phyloP scores from a whole-genome alignment of 2,797 vertebrate species.

The Lemur catta region DNA sequence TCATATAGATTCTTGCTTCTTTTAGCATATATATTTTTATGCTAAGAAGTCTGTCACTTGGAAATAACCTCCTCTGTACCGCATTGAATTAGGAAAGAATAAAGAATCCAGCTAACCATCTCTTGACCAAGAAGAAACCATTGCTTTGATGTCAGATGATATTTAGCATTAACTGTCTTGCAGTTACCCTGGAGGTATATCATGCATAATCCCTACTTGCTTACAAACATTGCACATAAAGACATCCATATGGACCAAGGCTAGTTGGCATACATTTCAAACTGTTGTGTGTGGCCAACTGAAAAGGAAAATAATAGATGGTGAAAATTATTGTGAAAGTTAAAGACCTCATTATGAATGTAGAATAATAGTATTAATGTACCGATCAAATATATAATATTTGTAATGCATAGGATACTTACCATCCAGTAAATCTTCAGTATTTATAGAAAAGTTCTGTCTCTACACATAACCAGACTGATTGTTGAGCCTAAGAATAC shows the following conservation, averaged over 20 bases:
- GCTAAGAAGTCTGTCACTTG: neutral
- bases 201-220: neutral
- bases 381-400: neutral
- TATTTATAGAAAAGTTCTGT: neutral
- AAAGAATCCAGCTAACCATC: neutral
- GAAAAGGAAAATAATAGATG: neutral
- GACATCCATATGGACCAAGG: neutral
- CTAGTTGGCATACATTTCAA: constrained; percentile 17
- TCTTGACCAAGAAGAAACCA: neutral
- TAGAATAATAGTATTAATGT: neutral
- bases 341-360: neutral
- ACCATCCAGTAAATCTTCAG: neutral
- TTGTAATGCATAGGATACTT: neutral
- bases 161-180: constrained; percentile 14
- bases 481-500: too few relatives aligned
- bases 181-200: neutral
- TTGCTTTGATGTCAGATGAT: neutral
- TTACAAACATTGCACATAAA: neutral
- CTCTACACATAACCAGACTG: neutral
- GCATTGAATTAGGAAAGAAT: neutral
- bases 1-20: constrained; percentile 9
- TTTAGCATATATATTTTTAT: neutral
- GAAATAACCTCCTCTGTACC: neutral
- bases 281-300: neutral
- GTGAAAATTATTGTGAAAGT: neutral